Base-by-base conservation (phyloP, 2,888 invertebrate species). In the Willowsia nigromaculata region DNA sequence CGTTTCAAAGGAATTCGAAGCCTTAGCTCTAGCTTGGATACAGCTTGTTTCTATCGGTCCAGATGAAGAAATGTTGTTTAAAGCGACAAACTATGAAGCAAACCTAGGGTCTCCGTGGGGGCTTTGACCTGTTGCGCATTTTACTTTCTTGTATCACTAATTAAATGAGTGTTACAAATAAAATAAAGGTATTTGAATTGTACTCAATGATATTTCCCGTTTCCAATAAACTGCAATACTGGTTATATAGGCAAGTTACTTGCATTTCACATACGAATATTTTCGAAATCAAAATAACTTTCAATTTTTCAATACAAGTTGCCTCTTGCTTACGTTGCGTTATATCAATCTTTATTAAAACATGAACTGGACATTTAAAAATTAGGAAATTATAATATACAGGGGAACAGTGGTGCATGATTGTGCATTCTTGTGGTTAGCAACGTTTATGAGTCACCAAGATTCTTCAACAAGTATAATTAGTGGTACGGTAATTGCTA, bases 1-100 rank as follows among this genome's bases (percentile, higher is more conserved):
- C 53, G 30, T 18, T 43, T 78, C 89, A 53, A 90, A 91, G 88
- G 89, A 90, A 82, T 91, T 90, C 37, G 89, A 90, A 47, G 88
- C 74, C 71, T 88, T 91, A 40, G 62, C 84, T 7, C 59, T 91
- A 37, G 90, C 90, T 82, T 91, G 90, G 90, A 91, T 84, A 80
- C 90, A 91, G 56, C 88, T 89, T 18, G 87, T 84, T 68, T 88
- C 87, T 11, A 59, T 91, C 82, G 80, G 80, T 40, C 62, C 84
- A 11, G 90, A 90, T 5, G 89, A 90, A 76, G 90, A 91, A 71
- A 88, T 90, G 88, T 43, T 83, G 62, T 68, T 89, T 59, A 84
- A 86, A 30, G 90, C 85, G 22, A 85, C 85, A 65, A 81, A 74
- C 85, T 91, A 90, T 83, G 90, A 91, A 88, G 89, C 90, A 30